These are phyloP conservation scores for Henricia sp. DNA, from an alignment of 53 echinoderm and acorn worm species.

Conservation along the genomic window DNA sequence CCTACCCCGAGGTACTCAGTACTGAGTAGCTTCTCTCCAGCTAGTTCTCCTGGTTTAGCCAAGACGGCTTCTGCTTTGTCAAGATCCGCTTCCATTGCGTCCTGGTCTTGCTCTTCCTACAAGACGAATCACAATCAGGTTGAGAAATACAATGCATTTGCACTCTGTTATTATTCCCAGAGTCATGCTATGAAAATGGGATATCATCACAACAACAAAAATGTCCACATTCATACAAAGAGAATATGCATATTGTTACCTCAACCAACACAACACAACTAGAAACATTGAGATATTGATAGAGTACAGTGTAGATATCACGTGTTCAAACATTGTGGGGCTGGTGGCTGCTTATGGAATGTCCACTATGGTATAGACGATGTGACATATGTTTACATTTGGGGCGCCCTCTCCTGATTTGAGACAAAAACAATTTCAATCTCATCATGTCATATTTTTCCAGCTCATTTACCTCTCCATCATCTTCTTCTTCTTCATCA, in stretches of 20 bases:
- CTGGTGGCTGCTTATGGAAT: too few relatives aligned
- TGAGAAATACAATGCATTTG: not conserved
- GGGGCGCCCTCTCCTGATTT: too few relatives aligned
- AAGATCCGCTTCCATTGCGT: constrained; percentile 96
- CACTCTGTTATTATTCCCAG: not conserved
- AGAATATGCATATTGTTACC: not conserved
- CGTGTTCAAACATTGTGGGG: too few relatives aligned
- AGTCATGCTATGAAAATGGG: too few relatives aligned
- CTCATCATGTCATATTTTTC: too few relatives aligned
- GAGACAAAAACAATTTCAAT: too few relatives aligned
- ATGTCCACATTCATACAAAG: not conserved
- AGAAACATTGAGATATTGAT: not conserved
- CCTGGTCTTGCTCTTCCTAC: constrained; percentile 93
- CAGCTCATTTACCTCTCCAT: constrained; percentile 73
- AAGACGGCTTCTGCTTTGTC: constrained; percentile 93
- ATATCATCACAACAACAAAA: not conserved
- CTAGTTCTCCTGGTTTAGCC: constrained; percentile 76
- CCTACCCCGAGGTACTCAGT: constrained; percentile 93
- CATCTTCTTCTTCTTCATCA: constrained; percentile 97
- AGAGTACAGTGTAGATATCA: too few relatives aligned
- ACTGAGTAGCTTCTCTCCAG: constrained; percentile 91
- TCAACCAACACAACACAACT: not conserved
- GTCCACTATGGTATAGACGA: too few relatives aligned
- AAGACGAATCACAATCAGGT: not conserved
- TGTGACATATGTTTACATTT: too few relatives aligned